These are phyloP conservation scores for Isurus oxyrinchus DNA, from an alignment of 2,113 vertebrate species.

Conservation along the genomic window DNA sequence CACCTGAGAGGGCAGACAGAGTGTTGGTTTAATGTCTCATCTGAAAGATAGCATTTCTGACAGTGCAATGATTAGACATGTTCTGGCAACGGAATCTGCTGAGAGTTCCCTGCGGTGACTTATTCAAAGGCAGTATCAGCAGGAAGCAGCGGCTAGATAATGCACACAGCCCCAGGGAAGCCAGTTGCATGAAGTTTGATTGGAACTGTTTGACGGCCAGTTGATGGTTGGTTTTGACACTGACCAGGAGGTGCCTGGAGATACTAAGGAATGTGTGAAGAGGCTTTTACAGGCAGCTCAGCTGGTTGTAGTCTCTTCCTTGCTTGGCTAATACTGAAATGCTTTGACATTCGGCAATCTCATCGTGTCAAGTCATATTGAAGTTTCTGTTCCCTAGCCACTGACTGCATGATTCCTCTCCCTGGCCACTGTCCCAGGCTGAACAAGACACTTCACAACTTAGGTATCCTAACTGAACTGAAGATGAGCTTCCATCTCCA, in stretches of 20 bases:
- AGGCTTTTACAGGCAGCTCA: not conserved
- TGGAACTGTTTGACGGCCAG: not conserved
- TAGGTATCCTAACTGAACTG: not conserved
- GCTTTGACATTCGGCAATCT: not conserved
- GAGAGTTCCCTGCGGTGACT: not conserved
- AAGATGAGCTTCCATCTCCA: not conserved
- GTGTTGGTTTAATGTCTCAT: no score
- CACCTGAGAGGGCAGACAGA: no score
- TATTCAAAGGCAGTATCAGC: not conserved
- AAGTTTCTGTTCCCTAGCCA: not conserved
- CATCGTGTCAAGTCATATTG: not conserved
- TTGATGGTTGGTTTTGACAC: not conserved
- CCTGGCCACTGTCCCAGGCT: not conserved
- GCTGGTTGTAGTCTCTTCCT: not conserved
- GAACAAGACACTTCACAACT: not conserved
- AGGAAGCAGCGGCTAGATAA: not conserved
- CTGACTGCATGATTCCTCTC: not conserved
- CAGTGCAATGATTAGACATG: not conserved
- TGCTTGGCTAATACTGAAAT: not conserved
- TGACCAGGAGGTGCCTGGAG: not conserved
- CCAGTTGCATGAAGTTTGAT: not conserved
- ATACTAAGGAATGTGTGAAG: not conserved
- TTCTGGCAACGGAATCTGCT: no score
- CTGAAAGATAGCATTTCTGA: not conserved
- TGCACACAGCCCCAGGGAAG: not conserved